Evolutionary conservation across 2,113 vertebrate species (phyloP), one percentile per base, ranked within the genome.

Genomic region (Picathartes gymnocephalus): DNA sequence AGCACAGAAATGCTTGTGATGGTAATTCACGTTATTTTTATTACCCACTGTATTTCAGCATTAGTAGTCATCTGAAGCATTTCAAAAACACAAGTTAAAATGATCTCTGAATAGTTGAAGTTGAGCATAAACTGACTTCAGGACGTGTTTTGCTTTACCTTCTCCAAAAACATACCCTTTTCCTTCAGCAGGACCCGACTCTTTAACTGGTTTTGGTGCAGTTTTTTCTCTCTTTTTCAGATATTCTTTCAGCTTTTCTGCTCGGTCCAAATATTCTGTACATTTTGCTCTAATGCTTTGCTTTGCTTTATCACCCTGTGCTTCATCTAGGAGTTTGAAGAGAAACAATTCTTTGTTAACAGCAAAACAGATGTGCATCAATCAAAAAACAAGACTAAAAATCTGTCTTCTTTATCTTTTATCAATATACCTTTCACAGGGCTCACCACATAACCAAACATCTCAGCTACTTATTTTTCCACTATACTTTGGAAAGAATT

Each of bases 241-340:
- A 96, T 99, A 98, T 37, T 99, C 99, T 88, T 99, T 99, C 79
- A 99, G 97, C 89, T 99, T 98, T 97, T 99, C 99, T 53, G 99
- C 99, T 97, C 99, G 98, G 93, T 99, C 99, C 97, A 99, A 96
- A 92, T 99, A 99, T 74, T 99, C 99, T 7, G 97, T 96, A 95
- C 99, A 99, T 92, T 99, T 99, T 10, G 40, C 95, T 92, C 99
- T 98, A 93, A 99, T 99, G 94, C 98, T 99, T 17, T 98, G 97
- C 91, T 99, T 99, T 87, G 99, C 99, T 98, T 99, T 99, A 45
- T 99, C 99, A 37, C 98, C 98, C 94, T 99, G 99, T 33, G 99
- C 98, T 98, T 99, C 99, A 98, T 99, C 99, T 99, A 96, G 83
- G 62, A 47, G 92, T 95, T 80, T 81, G 87, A 95, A 94, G 92